Conservation (phyloP, 30 jellyfish, hydroid and myxozoan species). For the Aurelia aurita region DNA sequence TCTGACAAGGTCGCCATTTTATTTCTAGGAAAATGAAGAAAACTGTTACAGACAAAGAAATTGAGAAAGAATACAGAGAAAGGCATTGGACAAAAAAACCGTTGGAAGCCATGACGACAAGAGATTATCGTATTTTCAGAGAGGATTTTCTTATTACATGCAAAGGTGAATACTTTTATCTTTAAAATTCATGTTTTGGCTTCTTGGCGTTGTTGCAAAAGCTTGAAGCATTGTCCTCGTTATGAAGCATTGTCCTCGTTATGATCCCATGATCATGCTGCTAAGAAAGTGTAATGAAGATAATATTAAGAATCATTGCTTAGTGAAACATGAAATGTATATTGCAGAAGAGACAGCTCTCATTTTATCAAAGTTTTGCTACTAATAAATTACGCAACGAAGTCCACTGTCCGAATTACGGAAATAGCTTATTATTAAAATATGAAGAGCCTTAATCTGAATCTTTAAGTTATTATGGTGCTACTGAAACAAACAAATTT, state of each 20-base stretch:
- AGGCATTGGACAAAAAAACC: conserved; percentile 97
- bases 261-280: background rate
- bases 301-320: too few species aligned
- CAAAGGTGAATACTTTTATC: conserved; percentile 64
- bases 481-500: too few species aligned
- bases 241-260: background rate
- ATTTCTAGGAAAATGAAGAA: conserved; percentile 65
- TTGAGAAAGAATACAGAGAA: conserved; percentile 82
- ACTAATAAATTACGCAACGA: too few species aligned
- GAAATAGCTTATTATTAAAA: too few species aligned
- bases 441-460: too few species aligned
- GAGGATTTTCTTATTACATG: conserved; percentile 93
- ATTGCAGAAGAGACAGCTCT: too few species aligned
- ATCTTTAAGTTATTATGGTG: too few species aligned
- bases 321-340: too few species aligned
- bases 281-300: too few species aligned
- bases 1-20: background rate
- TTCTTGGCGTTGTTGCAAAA: background rate
- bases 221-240: background rate
- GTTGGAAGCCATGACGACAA: conserved; percentile 86
- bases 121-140: conserved; percentile 98
- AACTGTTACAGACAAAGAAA: conserved; percentile 82
- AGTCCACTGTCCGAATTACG: too few species aligned
- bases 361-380: too few species aligned
- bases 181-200: background rate